Percentiles rank a stretch among this genome's conserved stretches.
Conservation (phyloP, 2,888 invertebrate genomes). For the Lumbricus terrestris region DNA sequence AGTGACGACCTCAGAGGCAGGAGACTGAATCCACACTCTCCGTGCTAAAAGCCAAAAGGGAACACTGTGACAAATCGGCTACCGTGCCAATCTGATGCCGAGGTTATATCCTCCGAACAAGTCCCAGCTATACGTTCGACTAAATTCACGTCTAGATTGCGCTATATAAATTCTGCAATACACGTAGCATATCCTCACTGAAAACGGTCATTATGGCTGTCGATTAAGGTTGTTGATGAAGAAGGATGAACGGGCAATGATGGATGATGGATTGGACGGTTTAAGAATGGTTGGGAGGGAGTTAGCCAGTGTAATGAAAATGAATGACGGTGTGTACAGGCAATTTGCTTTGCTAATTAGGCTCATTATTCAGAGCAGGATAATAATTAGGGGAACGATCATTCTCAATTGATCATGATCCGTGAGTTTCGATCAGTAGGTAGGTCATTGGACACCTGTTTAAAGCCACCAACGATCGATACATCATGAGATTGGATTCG, state of each 20-base stretch:
- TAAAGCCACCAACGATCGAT: not conserved
- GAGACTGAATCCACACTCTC: no score
- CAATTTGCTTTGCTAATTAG: not conserved
- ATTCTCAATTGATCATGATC: not conserved
- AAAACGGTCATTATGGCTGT: not conserved
- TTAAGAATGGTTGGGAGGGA: not conserved
- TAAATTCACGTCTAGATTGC: not conserved
- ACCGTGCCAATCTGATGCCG: no score
- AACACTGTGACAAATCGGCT: no score
- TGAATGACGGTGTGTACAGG: not conserved
- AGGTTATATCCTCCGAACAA: not conserved
- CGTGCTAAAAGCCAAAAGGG: not conserved
- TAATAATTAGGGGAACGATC: not conserved
- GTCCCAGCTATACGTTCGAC: not conserved
- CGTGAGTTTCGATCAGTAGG: not conserved
- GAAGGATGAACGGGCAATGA: not conserved
- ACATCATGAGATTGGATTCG: not conserved
- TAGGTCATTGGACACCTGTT: not conserved
- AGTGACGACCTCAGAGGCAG: no score
- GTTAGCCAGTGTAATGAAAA: no score
- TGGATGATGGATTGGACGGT: not conserved
- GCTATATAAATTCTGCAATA: not conserved
- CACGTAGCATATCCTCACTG: not conserved
- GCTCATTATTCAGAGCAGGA: not conserved
- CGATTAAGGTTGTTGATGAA: not conserved